phyloP scores from a whole-genome alignment of 2,797 vertebrate species.

The Poecile montanus region DNA sequence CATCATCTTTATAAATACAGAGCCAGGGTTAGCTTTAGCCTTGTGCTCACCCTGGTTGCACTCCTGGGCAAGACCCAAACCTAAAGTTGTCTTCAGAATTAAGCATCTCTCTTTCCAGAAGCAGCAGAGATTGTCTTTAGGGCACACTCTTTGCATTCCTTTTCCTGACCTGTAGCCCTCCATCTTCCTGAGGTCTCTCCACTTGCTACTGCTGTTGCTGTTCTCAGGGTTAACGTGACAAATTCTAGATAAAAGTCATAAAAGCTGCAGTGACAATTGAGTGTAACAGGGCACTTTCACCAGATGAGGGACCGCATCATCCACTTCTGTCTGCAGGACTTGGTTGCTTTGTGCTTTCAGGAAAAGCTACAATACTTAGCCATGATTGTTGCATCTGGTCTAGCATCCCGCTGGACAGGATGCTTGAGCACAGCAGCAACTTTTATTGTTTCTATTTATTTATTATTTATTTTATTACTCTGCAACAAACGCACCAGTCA shows the following conservation, averaged over 20 bases:
- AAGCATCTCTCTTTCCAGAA: not conserved
- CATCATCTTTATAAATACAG: not conserved
- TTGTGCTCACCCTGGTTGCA: not conserved
- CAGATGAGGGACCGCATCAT: slow-evolving; percentile 39
- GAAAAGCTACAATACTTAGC: not conserved
- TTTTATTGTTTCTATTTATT: too few relatives aligned
- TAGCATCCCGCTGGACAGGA: rapidly evolving
- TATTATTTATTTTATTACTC: not conserved
- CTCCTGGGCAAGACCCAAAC: not conserved
- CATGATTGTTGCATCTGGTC: rapidly evolving
- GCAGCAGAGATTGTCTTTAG: not conserved
- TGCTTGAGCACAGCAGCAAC: not conserved
- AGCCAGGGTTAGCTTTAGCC: not conserved
- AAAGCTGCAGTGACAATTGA: not conserved
- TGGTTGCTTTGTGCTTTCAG: not conserved
- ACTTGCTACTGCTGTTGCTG: not conserved
- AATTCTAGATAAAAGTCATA: not conserved
- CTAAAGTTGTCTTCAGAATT: not conserved
- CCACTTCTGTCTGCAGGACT: not conserved
- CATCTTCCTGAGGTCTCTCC: not conserved
- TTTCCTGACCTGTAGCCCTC: not conserved
- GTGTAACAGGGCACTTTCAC: slow-evolving; percentile 1
- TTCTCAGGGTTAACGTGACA: not conserved
- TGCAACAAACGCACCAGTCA: not conserved
- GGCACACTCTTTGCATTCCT: not conserved